phyloP scores from a whole-genome alignment of 2,888 invertebrate genomes.

The Ferrisia virgata region DNA sequence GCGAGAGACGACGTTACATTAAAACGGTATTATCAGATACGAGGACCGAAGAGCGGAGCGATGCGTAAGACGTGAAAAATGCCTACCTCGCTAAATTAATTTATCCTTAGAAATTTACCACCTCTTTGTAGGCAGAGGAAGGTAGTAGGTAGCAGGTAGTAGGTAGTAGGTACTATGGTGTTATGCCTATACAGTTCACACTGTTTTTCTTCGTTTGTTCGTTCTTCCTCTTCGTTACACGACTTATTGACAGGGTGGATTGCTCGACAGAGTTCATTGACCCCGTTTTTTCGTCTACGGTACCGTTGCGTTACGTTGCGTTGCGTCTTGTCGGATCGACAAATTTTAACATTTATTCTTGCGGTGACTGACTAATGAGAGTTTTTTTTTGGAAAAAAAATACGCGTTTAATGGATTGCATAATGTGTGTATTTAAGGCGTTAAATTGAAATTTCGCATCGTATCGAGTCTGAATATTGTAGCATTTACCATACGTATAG shows the following conservation, averaged over 20 bases:
- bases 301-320: background rate
- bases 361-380: background rate
- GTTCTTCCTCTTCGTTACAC: too few species aligned
- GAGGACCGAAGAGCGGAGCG: background rate
- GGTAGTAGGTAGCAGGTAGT: too few species aligned
- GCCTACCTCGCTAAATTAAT: background rate
- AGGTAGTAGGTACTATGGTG: too few species aligned
- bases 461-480: background rate
- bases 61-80: background rate
- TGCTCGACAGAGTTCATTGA: background rate
- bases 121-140: background rate
- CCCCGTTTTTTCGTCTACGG: background rate
- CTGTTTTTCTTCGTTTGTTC: too few species aligned
- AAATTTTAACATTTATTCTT: background rate
- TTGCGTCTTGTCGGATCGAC: too few species aligned
- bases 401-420: background rate
- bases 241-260: background rate
- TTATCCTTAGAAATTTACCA: background rate
- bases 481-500: too few species aligned
- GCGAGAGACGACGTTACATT: background rate
- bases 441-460: too few species aligned
- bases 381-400: background rate
- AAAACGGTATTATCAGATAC: background rate
- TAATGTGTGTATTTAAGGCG: background rate
- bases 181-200: background rate